Base-by-base conservation (phyloP, 2,113 vertebrate genomes). In the Arvicanthis niloticus region DNA sequence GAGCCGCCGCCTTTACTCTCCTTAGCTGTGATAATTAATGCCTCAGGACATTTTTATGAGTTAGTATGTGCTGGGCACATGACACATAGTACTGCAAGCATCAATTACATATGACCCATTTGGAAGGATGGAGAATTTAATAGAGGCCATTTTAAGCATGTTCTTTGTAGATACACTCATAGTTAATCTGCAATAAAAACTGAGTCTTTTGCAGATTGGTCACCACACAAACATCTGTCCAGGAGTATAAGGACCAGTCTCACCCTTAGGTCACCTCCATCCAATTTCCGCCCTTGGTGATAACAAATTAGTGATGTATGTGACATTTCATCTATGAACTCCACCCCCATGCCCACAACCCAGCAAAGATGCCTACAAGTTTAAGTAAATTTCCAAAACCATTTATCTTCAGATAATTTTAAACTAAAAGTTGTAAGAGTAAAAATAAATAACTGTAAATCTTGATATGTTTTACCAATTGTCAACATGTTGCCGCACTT, bases 11-110 rank as follows among this genome's bases (percentile, higher is more conserved):
- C 95, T 93, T 86, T 48, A 42, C 94, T 96, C 95, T 93, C 95
- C 62, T 96, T 81, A 62, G 95, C 92, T 91, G 82, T 96, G 91
- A 94, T 94, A 96, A 98, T 96, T 95, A 97, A 95, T 94, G 96
- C 95, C 95, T 80, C 53, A 97, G 95, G 97, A 97, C 89, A 90
- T 88, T 96, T 97, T 97, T 93, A 95, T 86, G 96, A 93, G 92
- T 95, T 77, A 75, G 93, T 95, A 90, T 96, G 90, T 94, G 62
- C 93, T 90, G 95, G 97, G 94, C 95, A 97, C 95, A 89, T 94
- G 95, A 89, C 93, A 96, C 77, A 76, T 2, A 29, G 58, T 82
- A 91, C 93, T 19, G 80, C 94, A 84, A 80, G 89, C 3, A 4
- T 96, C 89, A 89, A n/a, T 97, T 94, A 89, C 75, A 68, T 73